Evolutionary conservation across 1,140 invertebrate species (phyloP), one percentile per base, ranked within the genome.

Genomic region (Leguminivora glycinivorella): DNA sequence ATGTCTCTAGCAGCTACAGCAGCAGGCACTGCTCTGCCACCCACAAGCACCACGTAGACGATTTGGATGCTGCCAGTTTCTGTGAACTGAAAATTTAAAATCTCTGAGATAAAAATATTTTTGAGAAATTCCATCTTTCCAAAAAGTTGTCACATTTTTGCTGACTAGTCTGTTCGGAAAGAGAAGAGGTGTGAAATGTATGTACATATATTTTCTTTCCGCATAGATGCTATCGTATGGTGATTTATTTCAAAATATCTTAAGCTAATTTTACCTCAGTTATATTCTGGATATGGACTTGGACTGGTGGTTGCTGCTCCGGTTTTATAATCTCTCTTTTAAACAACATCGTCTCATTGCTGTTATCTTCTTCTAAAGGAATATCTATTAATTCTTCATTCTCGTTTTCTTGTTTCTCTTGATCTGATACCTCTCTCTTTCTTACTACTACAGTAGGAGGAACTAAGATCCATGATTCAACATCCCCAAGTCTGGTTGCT

Each of bases 1-100:
- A 97, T 97, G 77, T 97, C 96, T 67, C 94, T 93, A 3, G 96
- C 95, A 0, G 96, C 96, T 0, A 95, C 95, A 9, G 93, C 93
- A 0, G 96, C 96, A 25, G 95, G 93, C 1, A 97, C 95, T 0
- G 96, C 95, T 75, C 95, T 93, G 0, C 95, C 96, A 24, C 94
- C 94, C 0, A 96, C 95, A 68, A 95, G 92, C 34, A 97, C 96
- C 3, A 96, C 95, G 79, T 97, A 97, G 10, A 97, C 93, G 43
- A 97, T 92, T 73, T 90, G 83, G 0, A 93, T 90, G 22, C 80
- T 87, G 29, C 87, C 85, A 0, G 87, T 85, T 68, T 87, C 86
- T 75, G 87, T 66, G 9, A 83, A 88, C 88, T 90, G 68, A n/a
- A 58, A 67, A 38, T 38, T 38, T 12, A 38, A 38, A 38, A 12